Evolutionary conservation across 2,888 invertebrate genomes (phyloP), one percentile per base, ranked within the genome.

Genomic region (Drosophila yooni): DNA sequence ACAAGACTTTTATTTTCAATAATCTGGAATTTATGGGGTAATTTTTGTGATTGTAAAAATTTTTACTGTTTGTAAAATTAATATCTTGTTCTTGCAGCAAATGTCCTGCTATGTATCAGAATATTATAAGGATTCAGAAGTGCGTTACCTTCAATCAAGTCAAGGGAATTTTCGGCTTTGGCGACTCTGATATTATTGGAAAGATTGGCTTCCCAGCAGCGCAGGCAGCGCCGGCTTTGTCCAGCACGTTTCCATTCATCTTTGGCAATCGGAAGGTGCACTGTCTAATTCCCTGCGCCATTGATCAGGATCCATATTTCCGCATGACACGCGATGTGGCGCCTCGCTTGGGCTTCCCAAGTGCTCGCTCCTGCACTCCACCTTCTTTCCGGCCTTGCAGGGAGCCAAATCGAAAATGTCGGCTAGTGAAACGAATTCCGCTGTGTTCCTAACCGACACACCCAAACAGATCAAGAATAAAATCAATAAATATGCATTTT

Each of bases 231-330:
- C 99, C 99, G 0, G 97, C 98, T 1, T 95, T 99, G 82, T 97
- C 97, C 0, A 96, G 96, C 2, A 96, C 97, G 13, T 98, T 98
- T 93, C 99, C 99, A 0, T 96, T 96, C 73, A 97, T 99, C 90
- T 99, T 99, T 92, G 96, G 95, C 1, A 94, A 95, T 59, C 95
- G 95, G 90, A 96, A 96, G 88, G 95, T 93, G 6, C 87, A 91
- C 52, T 92, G 92, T n/a, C 94, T 98, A 4, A 98, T 99, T 76
- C 99, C 99, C 0, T 99, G 99, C 94, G 99, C 99, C 11, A 99
- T 99, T 81, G 99, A 99, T 94, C 99, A 99, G 95, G 99, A 99
- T 94, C 99, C 99, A 0, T 99, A 99, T 94, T 99, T 99, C 94
- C 95, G 99, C 38, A 99, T 99, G 99, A 97, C 98, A 0, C 95